Conservation (phyloP, 2,113 vertebrate species). For the Eublepharis macularius region DNA sequence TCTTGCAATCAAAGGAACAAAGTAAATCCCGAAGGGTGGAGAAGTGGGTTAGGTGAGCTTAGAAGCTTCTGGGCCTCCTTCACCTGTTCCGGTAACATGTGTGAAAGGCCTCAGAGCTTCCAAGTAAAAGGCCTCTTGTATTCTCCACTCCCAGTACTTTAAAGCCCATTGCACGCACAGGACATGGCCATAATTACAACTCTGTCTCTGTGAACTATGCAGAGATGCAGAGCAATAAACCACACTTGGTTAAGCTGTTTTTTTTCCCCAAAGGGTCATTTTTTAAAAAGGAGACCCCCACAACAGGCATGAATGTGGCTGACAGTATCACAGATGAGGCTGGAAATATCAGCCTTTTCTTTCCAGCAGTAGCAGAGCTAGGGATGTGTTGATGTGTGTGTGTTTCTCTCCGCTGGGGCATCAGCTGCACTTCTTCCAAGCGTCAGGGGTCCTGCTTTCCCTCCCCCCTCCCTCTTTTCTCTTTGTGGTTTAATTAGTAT, state of each 20-base stretch:
- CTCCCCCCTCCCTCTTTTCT: conserved; percentile 37
- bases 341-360: rapidly evolving
- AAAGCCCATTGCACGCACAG: conserved; percentile 32
- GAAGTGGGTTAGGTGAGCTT: no score
- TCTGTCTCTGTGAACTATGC: conserved; percentile 5
- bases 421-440: rapidly evolving
- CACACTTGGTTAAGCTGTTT: conserved; percentile 33
- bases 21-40: neutral
- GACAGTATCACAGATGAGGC: no score
- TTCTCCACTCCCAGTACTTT: neutral
- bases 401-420: neutral
- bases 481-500: conserved; percentile 72
- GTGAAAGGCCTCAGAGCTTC: neutral
- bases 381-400: neutral
- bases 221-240: conserved; percentile 33
- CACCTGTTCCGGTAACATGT: no score
- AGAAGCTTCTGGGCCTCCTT: no score
- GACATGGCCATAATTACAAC: conserved; percentile 48
- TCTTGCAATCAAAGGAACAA: neutral
- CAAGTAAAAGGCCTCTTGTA: no score
- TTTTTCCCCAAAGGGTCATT: neutral
- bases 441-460: neutral
- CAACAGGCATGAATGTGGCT: rapidly evolving
- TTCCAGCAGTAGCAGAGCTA: neutral
- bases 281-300: neutral